Conservation (phyloP, 2,113 vertebrate species). For the Maccullochella peelii region DNA sequence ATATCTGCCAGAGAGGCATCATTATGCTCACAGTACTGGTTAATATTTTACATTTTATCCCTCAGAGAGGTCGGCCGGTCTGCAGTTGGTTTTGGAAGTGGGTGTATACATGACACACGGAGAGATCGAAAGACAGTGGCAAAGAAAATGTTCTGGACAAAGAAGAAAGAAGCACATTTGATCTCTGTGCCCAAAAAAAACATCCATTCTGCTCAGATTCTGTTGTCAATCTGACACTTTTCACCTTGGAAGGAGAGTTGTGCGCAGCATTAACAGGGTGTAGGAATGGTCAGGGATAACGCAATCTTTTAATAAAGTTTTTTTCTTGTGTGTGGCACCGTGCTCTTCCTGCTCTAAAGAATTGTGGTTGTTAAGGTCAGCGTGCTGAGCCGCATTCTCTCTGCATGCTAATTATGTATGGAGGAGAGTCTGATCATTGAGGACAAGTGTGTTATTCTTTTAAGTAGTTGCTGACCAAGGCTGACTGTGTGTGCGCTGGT, state of each 20-base stretch:
- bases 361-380: constrained; percentile 11
- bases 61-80: constrained; percentile 11
- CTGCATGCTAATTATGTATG: constrained; percentile 43
- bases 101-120: constrained; percentile 1
- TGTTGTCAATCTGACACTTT: constrained; percentile 22
- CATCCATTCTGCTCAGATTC: constrained; percentile 11
- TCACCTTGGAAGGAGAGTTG: constrained; percentile 25
- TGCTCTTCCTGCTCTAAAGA: neutral
- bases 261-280: constrained; percentile 6
- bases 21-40: constrained; percentile 7
- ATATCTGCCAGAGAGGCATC: constrained; percentile 9
- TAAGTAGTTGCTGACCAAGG: constrained; percentile 11
- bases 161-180: neutral
- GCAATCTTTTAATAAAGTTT: neutral
- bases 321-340: neutral
- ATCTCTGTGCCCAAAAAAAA: neutral
- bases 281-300: constrained; percentile 24
- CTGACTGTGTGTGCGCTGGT: constrained; percentile 8
- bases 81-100: constrained; percentile 8
- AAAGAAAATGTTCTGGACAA: neutral
- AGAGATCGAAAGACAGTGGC: neutral
- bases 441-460: constrained; percentile 51
- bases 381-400: neutral
- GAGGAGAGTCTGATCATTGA: constrained; percentile 37
- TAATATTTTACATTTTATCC: constrained; percentile 48